Evolutionary conservation across 30 jellyfish, hydroid and myxozoan genomes (phyloP), one percentile per base, ranked within the genome.

Genomic region (Cassiopea xamachana): DNA sequence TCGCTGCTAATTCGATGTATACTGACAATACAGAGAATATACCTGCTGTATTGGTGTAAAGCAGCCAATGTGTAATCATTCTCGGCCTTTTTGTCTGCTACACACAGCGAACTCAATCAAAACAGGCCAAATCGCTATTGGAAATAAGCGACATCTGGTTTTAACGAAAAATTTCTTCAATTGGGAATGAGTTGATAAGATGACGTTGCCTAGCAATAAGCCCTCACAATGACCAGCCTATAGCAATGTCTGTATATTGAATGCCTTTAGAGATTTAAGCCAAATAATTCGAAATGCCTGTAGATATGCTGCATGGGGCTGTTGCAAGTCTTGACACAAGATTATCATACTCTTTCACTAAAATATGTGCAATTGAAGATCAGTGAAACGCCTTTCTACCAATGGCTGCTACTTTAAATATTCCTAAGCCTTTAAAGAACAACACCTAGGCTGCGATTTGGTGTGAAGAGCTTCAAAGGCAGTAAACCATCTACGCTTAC

Each of bases 111-210:
- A 48, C 88, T 74, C 80, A 88, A 88, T 77, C 95, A 88, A 78
- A 88, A 88, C 95, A 88, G 95, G 90, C 95, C 83, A 88, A 39
- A 82, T 89, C 95, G 80, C 90, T 60, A 68, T 68, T 39, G 88
- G 90, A 88, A 59, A 18, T 58, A 44, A 67, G 69, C 49, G 77
- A 73, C 95, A 88, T 82, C 88, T 88, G 95, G 85, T 85, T 85
- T 85, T 46, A 47, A n/a, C n/a, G 47, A 74, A 60, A 27, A 16
- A 59, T 19, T 51, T 47, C 60, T 60, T 79, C 78, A 3, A 58
- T 51, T 55, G 27, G 84, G 5, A 46, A 75, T 3, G 14, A 44
- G 73, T 77, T 44, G 73, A 39, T 43, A 55, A 61, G 88, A 64
- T 64, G 43, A 17, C 10, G 62, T 73, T 73, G 60, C 82, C 45